phyloP scores from a whole-genome alignment of 2,888 invertebrate species.

The Drosophila phalerata region DNA sequence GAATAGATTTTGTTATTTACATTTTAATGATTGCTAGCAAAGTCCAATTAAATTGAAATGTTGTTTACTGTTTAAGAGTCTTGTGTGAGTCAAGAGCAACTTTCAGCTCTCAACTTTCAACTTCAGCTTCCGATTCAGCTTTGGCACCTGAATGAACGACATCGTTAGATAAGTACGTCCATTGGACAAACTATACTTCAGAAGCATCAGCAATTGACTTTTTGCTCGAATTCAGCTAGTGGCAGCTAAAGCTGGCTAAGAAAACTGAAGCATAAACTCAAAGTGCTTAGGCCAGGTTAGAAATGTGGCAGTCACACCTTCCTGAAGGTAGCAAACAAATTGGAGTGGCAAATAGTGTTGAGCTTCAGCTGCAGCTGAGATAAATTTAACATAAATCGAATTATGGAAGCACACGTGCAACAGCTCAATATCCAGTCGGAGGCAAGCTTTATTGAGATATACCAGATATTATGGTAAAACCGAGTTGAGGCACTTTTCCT shows the following conservation, averaged over 20 bases:
- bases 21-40: background rate
- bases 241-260: slow-evolving; percentile 4
- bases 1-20: background rate
- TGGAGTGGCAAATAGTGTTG: slow-evolving; percentile 36
- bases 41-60: slow-evolving; percentile 8
- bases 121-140: background rate
- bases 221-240: slow-evolving; percentile 7
- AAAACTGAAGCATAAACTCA: slow-evolving; percentile 24
- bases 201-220: slow-evolving; percentile 25
- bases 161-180: slow-evolving; percentile 14
- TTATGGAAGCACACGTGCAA: slow-evolving; percentile 48
- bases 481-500: slow-evolving; percentile 41
- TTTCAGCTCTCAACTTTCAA: background rate
- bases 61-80: slow-evolving; percentile 8
- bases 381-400: slow-evolving; percentile 67
- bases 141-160: slow-evolving; percentile 2
- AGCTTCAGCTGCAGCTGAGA: slow-evolving; percentile 41
- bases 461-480: slow-evolving; percentile 47
- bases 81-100: background rate
- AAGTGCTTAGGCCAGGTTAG: slow-evolving; percentile 28
- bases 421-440: slow-evolving; percentile 2
- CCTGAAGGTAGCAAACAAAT: slow-evolving; percentile 17
- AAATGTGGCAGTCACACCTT: slow-evolving; percentile 40
- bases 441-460: slow-evolving; percentile 25
- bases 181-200: slow-evolving; percentile 21